Base-by-base conservation (phyloP, 2,888 invertebrate genomes). In the Deladenus siricidicola region DNA sequence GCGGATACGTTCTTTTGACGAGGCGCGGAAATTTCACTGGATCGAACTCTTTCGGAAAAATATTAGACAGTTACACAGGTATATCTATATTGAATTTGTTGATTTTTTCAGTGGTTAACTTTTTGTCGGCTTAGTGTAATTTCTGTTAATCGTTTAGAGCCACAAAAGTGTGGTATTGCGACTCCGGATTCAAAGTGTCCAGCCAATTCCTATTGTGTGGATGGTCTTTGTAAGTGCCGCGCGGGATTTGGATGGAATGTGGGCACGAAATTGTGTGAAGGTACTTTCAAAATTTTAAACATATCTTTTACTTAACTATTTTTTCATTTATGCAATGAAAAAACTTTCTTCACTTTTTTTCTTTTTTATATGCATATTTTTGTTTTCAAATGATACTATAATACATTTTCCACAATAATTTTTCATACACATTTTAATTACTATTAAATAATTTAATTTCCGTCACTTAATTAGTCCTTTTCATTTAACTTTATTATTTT, bases 161-260 rank as follows among this genome's bases (percentile, higher is more conserved):
- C 58, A 49, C 49, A 50, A 50, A 53, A 23, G 23, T 53, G 53
- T 34, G 53, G 26, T 17, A 29, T 26, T 21, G 23, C 19, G 6
- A 26, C 26, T 10, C 34, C 19, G 52, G 56, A 30, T 14, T 21
- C 48, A 29, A 50, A 48, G 45, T 76, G 75, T 54, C 74, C 73
- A 1, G 48, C 58, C 3, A 69, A 74, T 49, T 73, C 77, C 19
- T 69, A 70, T 39, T 77, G 77, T 56, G 52, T 66, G 4, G 59
- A 62, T 19, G 70, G 71, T 49, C 58, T 59, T 48, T 77, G 77
- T 57, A 60, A 67, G 42, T 77, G 77, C 58, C 34, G 52, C 17
- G 45, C 47, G 19, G 77, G 76, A 21, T 78, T 65, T 63, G 70
- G 69, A 26, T 76, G 76, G 61, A 68, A 71, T 56, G 53, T 68